A percentile compares a stretch with the other conserved stretches of the same genome.
Evolutionary conservation across 2,797 vertebrate species (phyloP).

Genomic region (Adrianichthys oophorus): DNA sequence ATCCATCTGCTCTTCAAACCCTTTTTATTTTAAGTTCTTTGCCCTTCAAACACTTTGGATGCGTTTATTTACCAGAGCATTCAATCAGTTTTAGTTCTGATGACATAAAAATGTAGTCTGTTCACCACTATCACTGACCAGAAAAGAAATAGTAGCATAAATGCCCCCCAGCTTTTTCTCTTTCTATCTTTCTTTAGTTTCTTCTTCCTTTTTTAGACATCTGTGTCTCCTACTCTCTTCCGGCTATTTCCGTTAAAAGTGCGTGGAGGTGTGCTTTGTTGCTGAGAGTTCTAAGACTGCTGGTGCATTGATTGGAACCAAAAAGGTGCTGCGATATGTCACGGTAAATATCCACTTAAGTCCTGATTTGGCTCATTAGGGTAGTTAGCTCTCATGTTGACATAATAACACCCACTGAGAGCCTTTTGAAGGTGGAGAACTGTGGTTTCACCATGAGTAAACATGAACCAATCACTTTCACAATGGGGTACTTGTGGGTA

Average conservation of each 20-base stretch:
- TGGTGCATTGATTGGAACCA: slow-evolving; percentile 31
- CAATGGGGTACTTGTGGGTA: too few relatives aligned
- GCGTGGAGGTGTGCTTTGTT: slow-evolving; percentile 50
- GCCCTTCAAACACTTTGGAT: slow-evolving; percentile 9
- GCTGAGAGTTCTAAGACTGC: slow-evolving; percentile 22
- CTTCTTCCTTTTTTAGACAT: slow-evolving; percentile 39
- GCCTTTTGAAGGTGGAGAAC: too few relatives aligned
- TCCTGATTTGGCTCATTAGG: not conserved
- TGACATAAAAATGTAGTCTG: slow-evolving; percentile 9
- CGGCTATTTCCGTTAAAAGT: slow-evolving; percentile 47
- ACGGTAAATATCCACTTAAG: slow-evolving; percentile 7
- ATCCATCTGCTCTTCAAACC: slow-evolving; percentile 14
- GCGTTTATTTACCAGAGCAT: slow-evolving; percentile 22
- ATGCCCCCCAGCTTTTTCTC: slow-evolving; percentile 10
- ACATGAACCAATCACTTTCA: too few relatives aligned
- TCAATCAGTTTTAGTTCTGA: slow-evolving; percentile 9
- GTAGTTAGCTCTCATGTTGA: not conserved
- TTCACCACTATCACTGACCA: not conserved
- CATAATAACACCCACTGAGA: too few relatives aligned
- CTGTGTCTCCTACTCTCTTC: slow-evolving; percentile 56
- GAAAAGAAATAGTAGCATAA: slow-evolving; percentile 12
- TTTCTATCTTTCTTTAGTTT: slow-evolving; percentile 25
- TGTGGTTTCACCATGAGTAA: too few relatives aligned
- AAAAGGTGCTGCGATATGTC: slow-evolving; percentile 23
- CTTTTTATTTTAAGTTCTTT: slow-evolving; percentile 11